Base-by-base conservation (phyloP, 2,888 invertebrate species). In the Sinelater perroti region DNA sequence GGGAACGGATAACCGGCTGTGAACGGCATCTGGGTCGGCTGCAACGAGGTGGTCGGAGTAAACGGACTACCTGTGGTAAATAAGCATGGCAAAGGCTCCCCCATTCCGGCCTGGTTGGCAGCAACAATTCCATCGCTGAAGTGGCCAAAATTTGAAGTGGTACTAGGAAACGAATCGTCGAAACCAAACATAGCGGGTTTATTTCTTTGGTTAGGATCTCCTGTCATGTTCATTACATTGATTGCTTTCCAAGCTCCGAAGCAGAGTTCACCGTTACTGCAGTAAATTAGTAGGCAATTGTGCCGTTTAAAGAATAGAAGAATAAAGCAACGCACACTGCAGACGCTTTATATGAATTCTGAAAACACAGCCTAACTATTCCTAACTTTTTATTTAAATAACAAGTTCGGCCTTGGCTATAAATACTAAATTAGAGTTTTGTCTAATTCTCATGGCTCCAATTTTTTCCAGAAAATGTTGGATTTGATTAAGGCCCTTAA, bases 191-290 rank as follows among this genome's bases (percentile, higher is more conserved):
- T 65, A 44, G 72, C 70, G 11, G 74, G 67, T 36, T 70, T 71
- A 57, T 63, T 70, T 67, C 70, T 65, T 66, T 75, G 73, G 67
- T 75, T 75, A 64, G 74, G 70, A 58, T 75, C 73, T 49, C 71
- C 71, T 38, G 73, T 72, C 72, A 74, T 72, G 57, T 68, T 70
- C 64, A 67, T 67, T n/a, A 2, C 38, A 36, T 35, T 35, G 2
- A 35, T 5, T 16, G 4, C 7, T 24, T 24, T 24, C n/a, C n/a
- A n/a, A n/a, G n/a, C n/a, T n/a, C n/a, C n/a, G n/a, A n/a, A n/a
- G n/a, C n/a, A n/a, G n/a, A n/a, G n/a, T n/a, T n/a, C n/a, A n/a
- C n/a, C n/a, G n/a, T n/a, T n/a, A n/a, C n/a, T n/a, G n/a, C n/a
- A n/a, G n/a, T n/a, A n/a, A n/a, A n/a, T n/a, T n/a, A n/a, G n/a